A percentile compares a stretch with the other conserved stretches of the same genome.
Conservation (phyloP, 1,140 invertebrate species). For the Brachionus sp. region DNA sequence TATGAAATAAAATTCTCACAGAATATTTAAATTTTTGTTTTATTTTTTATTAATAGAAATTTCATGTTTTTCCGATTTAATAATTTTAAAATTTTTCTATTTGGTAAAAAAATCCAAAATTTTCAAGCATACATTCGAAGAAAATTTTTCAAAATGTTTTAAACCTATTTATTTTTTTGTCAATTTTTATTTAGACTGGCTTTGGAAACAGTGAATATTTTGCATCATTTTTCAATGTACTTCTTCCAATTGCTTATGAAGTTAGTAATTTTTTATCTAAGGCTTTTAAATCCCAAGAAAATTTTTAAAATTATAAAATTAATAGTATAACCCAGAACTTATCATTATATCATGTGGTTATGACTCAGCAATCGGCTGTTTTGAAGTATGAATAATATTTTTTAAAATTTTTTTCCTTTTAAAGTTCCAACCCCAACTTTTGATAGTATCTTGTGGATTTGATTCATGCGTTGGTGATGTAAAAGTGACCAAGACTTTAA, state of each 20-base stretch:
- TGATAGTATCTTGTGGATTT: constrained; percentile 29
- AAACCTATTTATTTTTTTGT: background rate
- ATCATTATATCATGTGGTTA: constrained; percentile 82
- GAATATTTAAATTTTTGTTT: no score
- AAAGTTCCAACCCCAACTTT: background rate
- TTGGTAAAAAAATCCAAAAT: no score
- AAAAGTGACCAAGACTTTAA: constrained; percentile 64
- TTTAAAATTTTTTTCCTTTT: background rate
- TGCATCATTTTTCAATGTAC: constrained; percentile 80
- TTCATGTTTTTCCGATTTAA: no score
- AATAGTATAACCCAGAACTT: constrained; percentile 78
- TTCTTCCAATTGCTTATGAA: constrained; percentile 84
- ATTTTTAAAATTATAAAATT: background rate
- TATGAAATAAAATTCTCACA: no score
- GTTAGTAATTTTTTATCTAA: constrained; percentile 59
- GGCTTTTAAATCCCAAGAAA: background rate
- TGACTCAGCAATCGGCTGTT: constrained; percentile 68
- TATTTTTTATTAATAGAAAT: no score
- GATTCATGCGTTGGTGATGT: constrained; percentile 35
- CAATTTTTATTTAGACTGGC: constrained; percentile 61
- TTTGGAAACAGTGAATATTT: constrained; percentile 83
- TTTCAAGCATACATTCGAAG: no score
- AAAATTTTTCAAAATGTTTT: no score
- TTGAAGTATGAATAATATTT: constrained; percentile 28
- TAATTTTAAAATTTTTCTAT: no score